Evolutionary conservation across 2,113 vertebrate species (phyloP).

Genomic region (Calonectris borealis): DNA sequence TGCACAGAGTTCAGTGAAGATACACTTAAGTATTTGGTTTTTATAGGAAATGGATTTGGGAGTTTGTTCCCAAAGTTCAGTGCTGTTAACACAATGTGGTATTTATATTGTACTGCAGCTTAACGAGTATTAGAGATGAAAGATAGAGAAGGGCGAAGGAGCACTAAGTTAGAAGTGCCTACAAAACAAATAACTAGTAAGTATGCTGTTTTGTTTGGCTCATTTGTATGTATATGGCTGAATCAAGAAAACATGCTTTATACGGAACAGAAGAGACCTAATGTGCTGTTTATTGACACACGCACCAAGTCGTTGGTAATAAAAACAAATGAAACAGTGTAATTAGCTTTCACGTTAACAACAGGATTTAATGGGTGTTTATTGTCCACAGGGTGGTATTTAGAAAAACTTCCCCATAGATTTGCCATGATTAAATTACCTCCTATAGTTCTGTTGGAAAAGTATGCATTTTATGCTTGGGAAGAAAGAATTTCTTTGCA

Average conservation of each 20-base stretch:
- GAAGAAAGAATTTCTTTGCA: neutral
- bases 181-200: slow-evolving; percentile 29
- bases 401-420: slow-evolving; percentile 39
- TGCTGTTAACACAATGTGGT: neutral
- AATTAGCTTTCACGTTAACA: slow-evolving; percentile 56
- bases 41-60: neutral
- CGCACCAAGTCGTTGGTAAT: slow-evolving; percentile 3
- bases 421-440: slow-evolving; percentile 40
- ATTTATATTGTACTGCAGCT: neutral
- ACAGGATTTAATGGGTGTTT: slow-evolving; percentile 48
- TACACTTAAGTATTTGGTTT: neutral
- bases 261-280: slow-evolving; percentile 47
- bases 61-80: neutral
- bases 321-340: slow-evolving; percentile 56
- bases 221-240: slow-evolving; percentile 46
- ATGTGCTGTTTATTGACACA: slow-evolving; percentile 70
- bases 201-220: slow-evolving; percentile 56
- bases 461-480: neutral
- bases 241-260: slow-evolving; percentile 63
- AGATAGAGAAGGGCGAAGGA: neutral
- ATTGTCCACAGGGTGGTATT: slow-evolving; percentile 28
- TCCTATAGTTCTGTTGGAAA: neutral
- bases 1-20: neutral
- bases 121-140: slow-evolving; percentile 15
- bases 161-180: slow-evolving; percentile 25